Evolutionary conservation across 2,888 invertebrate genomes (phyloP), one percentile per base, ranked within the genome.

Genomic region (Parnassius mnemosyne): DNA sequence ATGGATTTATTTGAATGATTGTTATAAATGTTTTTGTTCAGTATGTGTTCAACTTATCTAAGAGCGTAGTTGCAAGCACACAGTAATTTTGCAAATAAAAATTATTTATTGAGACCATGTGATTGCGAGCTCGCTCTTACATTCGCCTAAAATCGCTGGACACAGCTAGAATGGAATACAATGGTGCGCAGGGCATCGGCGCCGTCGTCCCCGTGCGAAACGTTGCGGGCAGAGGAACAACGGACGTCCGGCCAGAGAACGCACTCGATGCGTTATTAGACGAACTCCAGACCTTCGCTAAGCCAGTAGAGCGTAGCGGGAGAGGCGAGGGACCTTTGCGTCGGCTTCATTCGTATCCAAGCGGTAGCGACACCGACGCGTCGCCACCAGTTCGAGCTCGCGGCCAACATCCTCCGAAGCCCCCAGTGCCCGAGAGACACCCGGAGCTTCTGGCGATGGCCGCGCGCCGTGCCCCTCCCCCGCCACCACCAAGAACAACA

Each of bases 221-320:
- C 72, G 69, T 74, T 66, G 71, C 75, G 70, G 68, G 70, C 70
- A 71, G 70, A 65, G 72, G 83, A 81, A 77, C 70, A 66, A 70
- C 80, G 71, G 88, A 87, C 66, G 66, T 83, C 91, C 94, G 95
- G 92, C 93, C 96, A 93, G 97, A 97, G 95, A 97, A 97, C 95
- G 97, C 97, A 94, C 97, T 97, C 96, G 97, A 97, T 95, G 97
- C 97, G 94, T 90, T 97, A 95, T 92, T 97, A 96, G 97, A 97
- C 87, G 97, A 97, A 87, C 93, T 97, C 70, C 97, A 97, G 88
- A 97, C 97, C 44, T 97, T 97, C 86, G 95, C 97, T 61, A 95
- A 95, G 82, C 97, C 97, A 57, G 77, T 77, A 69, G 77, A 78
- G 58, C 73, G 75, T 65, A 74, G 65, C 41, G 60, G 84, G 94